phyloP scores from a whole-genome alignment of 2,113 vertebrate species.

The Rhabdornis inornatus region DNA sequence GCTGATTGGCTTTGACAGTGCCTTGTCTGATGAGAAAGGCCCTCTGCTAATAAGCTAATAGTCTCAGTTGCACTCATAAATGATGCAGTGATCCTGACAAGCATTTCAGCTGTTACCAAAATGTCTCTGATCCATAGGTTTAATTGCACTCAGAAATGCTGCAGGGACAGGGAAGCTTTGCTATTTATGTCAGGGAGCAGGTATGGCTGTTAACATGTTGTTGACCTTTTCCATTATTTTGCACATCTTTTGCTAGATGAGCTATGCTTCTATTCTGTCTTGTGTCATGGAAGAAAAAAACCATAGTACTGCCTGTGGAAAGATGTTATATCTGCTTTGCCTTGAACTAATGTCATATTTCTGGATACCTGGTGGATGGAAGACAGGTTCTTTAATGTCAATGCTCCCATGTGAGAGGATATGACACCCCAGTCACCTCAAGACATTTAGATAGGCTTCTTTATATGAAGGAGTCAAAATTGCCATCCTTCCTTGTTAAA shows the following conservation, averaged over 20 bases:
- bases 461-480: background rate
- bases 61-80: conserved; percentile 58
- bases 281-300: background rate
- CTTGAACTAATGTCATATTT: background rate
- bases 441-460: background rate
- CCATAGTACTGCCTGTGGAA: background rate
- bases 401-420: fast-evolving
- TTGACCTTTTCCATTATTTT: background rate
- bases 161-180: background rate
- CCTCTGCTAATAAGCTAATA: conserved; percentile 48
- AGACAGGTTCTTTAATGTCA: background rate
- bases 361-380: background rate
- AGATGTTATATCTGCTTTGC: background rate
- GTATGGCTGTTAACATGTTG: background rate
- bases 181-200: background rate
- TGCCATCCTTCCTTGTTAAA: background rate
- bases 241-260: background rate
- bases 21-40: background rate
- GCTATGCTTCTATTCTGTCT: background rate
- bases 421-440: background rate
- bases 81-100: conserved; percentile 39
- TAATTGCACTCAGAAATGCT: background rate
- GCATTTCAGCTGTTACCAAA: background rate
- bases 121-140: background rate
- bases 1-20: conserved; percentile 10